Conservation (phyloP, 35 echinoderm and acorn worm species). For the Apostichopus japonicus region DNA sequence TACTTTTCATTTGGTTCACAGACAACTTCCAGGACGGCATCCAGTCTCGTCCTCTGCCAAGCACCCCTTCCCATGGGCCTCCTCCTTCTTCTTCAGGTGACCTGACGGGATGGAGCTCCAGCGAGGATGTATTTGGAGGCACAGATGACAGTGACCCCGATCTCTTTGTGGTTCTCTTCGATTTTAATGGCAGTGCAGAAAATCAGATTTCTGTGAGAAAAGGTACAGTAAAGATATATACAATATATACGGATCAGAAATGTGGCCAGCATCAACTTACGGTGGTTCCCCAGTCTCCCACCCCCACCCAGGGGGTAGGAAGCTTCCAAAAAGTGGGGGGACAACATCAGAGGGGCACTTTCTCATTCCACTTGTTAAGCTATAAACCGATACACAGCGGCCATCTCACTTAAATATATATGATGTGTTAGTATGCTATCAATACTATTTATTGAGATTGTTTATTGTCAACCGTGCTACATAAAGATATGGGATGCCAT, state of each 20-base stretch:
- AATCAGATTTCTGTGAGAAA: conserved; percentile 93
- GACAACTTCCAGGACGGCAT: conserved; percentile 86
- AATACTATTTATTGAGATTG: too few species aligned
- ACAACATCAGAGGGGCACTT: background rate
- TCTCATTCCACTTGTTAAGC: background rate
- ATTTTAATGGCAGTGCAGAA: conserved; percentile 91
- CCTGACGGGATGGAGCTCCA: conserved; percentile 86
- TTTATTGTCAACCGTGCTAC: too few species aligned
- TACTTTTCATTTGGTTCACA: conserved; percentile 20
- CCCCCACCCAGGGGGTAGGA: too few species aligned
- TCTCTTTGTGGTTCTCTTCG: conserved; percentile 94
- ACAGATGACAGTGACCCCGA: conserved; percentile 85
- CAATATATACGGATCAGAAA: too few species aligned
- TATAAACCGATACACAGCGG: too few species aligned
- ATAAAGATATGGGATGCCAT: too few species aligned
- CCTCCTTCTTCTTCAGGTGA: conserved; percentile 15
- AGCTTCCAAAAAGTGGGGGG: too few species aligned
- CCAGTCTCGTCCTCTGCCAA: conserved; percentile 90
- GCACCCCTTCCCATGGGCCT: conserved; percentile 73
- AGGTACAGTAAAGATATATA: conserved; percentile 72
- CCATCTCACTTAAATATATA: too few species aligned
- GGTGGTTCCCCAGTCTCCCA: too few species aligned
- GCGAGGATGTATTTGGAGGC: conserved; percentile 72
- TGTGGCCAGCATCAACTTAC: too few species aligned
- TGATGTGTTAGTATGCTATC: too few species aligned